A percentile compares a stretch with the other conserved stretches of the same genome.
These are phyloP conservation scores for Entomyzon cyanotis DNA, from an alignment of 2,113 vertebrate species.

Conservation along the genomic window DNA sequence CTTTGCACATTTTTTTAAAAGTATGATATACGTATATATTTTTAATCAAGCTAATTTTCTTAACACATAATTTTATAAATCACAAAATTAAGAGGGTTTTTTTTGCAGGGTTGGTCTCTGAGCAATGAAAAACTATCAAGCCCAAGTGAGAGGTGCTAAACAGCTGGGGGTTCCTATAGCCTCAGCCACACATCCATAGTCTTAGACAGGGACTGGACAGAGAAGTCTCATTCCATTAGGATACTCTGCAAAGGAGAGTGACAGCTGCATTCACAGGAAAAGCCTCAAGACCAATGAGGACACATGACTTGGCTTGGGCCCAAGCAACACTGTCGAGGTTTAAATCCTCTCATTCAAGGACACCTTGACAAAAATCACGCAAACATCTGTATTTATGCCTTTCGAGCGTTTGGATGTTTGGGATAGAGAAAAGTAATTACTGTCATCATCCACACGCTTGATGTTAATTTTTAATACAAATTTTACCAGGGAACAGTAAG, in stretches of 20 bases:
- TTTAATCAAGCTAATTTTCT: slow-evolving; percentile 12
- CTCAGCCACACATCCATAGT: not conserved
- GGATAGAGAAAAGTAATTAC: not conserved
- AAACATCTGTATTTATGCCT: not conserved
- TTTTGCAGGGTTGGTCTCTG: not conserved
- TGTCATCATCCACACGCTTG: not conserved
- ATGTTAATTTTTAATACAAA: not conserved
- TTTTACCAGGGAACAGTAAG: not conserved
- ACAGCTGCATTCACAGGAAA: slow-evolving; percentile 56
- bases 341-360: slow-evolving; percentile 64
- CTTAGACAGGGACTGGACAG: not conserved
- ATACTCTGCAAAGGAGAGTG: not conserved
- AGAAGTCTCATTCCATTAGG: slow-evolving; percentile 42
- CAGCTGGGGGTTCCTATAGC: not conserved
- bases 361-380: slow-evolving; percentile 25
- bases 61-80: not conserved
- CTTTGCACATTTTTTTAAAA: not conserved
- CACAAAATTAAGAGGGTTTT: not conserved
- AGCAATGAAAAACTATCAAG: not conserved
- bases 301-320: slow-evolving; percentile 38
- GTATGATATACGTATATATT: not conserved
- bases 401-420: not conserved
- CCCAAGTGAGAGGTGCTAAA: not conserved
- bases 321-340: not conserved
- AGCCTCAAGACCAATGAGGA: slow-evolving; percentile 48